Evolutionary conservation across 2,113 vertebrate species (phyloP).

Genomic region (Machaerirhynchus nigripectus): DNA sequence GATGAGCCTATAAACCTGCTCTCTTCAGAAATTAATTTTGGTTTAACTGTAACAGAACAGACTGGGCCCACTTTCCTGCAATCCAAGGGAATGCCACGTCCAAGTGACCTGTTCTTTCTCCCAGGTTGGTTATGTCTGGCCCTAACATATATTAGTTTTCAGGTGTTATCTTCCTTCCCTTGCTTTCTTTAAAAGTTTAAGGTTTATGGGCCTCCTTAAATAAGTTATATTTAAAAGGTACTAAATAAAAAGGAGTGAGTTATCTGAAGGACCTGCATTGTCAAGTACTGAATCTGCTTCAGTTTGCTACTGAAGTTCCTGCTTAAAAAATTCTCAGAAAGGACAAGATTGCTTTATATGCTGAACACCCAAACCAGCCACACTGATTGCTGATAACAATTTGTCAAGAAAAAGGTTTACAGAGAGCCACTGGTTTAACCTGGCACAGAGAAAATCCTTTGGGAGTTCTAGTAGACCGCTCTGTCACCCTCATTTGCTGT

Average conservation of each 20-base stretch:
- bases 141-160: background rate
- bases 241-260: conserved; percentile 17
- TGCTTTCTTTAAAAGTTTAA: background rate
- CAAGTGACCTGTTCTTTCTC: background rate
- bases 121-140: background rate
- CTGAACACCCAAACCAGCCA: background rate
- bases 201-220: conserved; percentile 2
- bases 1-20: conserved; percentile 45
- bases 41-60: conserved; percentile 44
- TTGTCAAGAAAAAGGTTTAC: background rate
- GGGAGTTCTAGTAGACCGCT: background rate
- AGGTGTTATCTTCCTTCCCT: background rate
- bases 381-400: background rate
- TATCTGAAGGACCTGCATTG: background rate
- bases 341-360: background rate
- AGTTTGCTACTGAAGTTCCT: background rate
- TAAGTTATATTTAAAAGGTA: conserved; percentile 46
- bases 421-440: background rate
- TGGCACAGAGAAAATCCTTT: conserved; percentile 27
- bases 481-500: background rate
- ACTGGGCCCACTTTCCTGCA: conserved; percentile 8
- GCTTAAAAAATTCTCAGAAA: background rate
- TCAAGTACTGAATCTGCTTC: conserved; percentile 3
- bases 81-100: background rate
- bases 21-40: conserved; percentile 43